These are phyloP conservation scores for Aratinga solstitialis DNA, from an alignment of 2,797 vertebrate genomes.

Conservation along the genomic window DNA sequence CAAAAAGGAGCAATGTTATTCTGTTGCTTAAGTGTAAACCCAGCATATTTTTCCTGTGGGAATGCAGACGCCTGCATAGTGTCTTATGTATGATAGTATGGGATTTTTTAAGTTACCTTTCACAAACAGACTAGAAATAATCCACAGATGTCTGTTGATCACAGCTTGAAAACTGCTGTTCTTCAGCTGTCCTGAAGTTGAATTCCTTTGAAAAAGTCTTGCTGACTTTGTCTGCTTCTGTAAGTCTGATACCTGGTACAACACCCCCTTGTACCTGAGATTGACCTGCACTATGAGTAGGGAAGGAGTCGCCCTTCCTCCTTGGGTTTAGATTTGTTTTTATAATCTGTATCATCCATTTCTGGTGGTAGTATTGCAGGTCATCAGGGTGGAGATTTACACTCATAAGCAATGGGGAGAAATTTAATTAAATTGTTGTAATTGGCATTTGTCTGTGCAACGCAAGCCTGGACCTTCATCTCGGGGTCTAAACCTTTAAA, in stretches of 20 bases:
- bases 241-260: background rate
- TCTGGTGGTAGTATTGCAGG: background rate
- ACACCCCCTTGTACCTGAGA: rapidly evolving
- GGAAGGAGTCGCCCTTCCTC: background rate
- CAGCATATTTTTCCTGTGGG: background rate
- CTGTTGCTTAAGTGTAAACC: rapidly evolving
- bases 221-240: background rate
- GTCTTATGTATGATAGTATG: background rate
- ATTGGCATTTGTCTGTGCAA: background rate
- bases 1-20: background rate
- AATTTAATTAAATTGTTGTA: background rate
- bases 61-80: background rate
- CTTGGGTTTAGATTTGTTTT: background rate
- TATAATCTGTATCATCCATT: background rate
- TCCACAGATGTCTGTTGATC: background rate
- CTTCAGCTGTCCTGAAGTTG: background rate
- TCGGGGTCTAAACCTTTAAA: background rate
- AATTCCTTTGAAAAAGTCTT: background rate
- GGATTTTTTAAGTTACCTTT: background rate
- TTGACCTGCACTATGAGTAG: background rate
- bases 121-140: background rate
- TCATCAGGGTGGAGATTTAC: background rate
- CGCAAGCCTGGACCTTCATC: background rate
- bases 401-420: background rate
- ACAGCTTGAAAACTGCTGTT: background rate